A percentile compares a stretch with the other conserved stretches of the same genome.
Evolutionary conservation across 2,113 vertebrate species (phyloP).

Genomic region (Jaculus jaculus): DNA sequence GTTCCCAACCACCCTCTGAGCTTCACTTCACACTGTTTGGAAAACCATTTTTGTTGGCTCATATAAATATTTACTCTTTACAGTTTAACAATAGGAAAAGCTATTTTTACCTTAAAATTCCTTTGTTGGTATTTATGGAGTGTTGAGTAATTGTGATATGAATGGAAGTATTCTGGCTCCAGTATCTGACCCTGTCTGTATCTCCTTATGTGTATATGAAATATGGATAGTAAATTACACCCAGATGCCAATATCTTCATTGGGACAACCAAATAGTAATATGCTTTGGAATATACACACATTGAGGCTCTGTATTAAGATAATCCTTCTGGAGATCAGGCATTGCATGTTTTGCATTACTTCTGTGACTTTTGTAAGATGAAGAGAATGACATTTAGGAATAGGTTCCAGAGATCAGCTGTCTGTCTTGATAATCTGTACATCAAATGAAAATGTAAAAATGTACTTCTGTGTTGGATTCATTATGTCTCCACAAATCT

Average conservation of each 20-base stretch:
- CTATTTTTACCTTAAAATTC: neutral
- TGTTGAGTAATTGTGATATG: neutral
- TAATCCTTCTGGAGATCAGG: neutral
- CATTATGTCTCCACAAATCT: slow-evolving; percentile 21
- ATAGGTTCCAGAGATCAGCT: neutral
- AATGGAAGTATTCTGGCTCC: neutral
- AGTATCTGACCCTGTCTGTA: neutral
- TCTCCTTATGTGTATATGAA: neutral
- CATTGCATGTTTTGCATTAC: neutral
- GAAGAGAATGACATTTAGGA: neutral
- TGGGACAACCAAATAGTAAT: neutral
- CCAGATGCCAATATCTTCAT: neutral
- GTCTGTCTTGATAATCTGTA: neutral
- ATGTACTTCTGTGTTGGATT: neutral
- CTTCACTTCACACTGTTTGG: neutral
- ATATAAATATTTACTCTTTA: neutral
- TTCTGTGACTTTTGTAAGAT: neutral
- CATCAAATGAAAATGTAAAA: neutral
- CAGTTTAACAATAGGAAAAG: neutral
- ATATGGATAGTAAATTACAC: neutral
- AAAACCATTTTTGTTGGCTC: neutral
- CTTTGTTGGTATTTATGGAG: neutral
- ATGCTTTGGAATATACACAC: neutral
- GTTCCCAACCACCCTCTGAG: neutral
- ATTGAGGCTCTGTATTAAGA: neutral